Evolutionary conservation across 2,113 vertebrate species (phyloP), one percentile per base, ranked within the genome.

Genomic region (Empidonax alnorum): DNA sequence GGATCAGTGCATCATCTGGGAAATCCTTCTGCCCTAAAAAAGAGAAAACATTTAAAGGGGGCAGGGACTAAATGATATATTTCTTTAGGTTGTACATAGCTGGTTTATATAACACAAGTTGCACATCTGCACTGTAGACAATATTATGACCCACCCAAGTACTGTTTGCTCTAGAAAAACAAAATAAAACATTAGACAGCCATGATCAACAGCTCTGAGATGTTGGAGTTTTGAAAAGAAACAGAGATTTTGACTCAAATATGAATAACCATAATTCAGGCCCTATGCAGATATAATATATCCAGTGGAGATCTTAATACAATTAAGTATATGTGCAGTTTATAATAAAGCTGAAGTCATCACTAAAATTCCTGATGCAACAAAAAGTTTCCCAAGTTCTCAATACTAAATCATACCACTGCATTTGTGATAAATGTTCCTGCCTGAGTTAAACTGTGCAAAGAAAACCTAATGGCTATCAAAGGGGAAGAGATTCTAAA

Each of bases 201-300:
- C 35, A 63, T 56, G 47, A 52, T 6, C 44, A 92, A 83, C 27
- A 78, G 7, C 42, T 85, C 65, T 55, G 86, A 86, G 27, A 52
- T 91, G 33, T 3, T 85, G 78, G 56, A 92, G 50, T 75, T 86
- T 81, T 89, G 69, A 86, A 67, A 94, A 90, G 79, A 90, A 95
- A 50, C 56, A 71, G 79, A 84, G 47, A 80, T 44, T 63, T 25
- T 90, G 52, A 10, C 30, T 27, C 61, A 92, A 83, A 93, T 88
- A 25, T 74, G 55, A 77, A 71, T 74, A 88, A 47, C 46, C 35
- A 41, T 47, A 59, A 78, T 44, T 19, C 52, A 74, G 31, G 30
- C 86, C 75, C 41, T 79, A 9, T 71, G 25, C 22, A 72, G 52
- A 52, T 27, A 69, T 47, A 82, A 67, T 23, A 14, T 58, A 76